A percentile compares a stretch with the other conserved stretches of the same genome.
phyloP scores from a whole-genome alignment of 2,797 vertebrate genomes.

The Gadopsis marmoratus region DNA sequence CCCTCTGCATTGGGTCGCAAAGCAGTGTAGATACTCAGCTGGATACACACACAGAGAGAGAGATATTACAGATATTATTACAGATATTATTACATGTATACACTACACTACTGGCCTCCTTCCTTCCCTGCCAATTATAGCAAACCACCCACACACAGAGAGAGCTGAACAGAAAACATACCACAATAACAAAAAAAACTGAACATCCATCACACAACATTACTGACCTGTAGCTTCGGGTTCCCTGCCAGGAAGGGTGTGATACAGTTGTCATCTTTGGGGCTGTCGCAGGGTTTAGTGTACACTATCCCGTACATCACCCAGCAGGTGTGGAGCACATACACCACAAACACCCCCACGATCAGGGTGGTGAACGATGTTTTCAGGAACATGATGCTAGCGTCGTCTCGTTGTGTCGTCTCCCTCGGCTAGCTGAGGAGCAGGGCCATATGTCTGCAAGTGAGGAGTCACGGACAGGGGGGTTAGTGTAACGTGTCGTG shows the following conservation, averaged over 20 bases:
- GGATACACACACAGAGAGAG: neutral
- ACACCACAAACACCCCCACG: slow-evolving; percentile 94
- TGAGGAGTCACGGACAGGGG: neutral
- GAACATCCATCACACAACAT: neutral
- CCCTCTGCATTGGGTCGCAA: slow-evolving; percentile 88
- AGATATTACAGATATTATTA: neutral
- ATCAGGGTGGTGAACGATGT: slow-evolving; percentile 93
- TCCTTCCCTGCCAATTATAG: neutral
- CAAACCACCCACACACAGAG: neutral
- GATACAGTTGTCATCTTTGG: slow-evolving; percentile 85
- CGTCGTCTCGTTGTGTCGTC: slow-evolving; percentile 13
- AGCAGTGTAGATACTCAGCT: slow-evolving; percentile 95
- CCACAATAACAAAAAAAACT: neutral
- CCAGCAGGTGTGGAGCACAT: slow-evolving; percentile 98
- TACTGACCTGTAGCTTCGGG: slow-evolving; percentile 92
- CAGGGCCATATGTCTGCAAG: slow-evolving; percentile 70
- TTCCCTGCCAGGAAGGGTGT: slow-evolving; percentile 89
- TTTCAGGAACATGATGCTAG: slow-evolving; percentile 84
- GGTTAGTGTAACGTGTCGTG: neutral
- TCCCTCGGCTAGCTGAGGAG: slow-evolving; percentile 52
- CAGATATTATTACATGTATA: neutral
- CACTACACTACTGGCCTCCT: neutral
- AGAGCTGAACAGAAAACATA: neutral
- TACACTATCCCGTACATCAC: slow-evolving; percentile 98
- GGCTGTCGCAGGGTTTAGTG: slow-evolving; percentile 91